phyloP scores from a whole-genome alignment of 1,140 invertebrate species.

The Dermatophagoides farinae region DNA sequence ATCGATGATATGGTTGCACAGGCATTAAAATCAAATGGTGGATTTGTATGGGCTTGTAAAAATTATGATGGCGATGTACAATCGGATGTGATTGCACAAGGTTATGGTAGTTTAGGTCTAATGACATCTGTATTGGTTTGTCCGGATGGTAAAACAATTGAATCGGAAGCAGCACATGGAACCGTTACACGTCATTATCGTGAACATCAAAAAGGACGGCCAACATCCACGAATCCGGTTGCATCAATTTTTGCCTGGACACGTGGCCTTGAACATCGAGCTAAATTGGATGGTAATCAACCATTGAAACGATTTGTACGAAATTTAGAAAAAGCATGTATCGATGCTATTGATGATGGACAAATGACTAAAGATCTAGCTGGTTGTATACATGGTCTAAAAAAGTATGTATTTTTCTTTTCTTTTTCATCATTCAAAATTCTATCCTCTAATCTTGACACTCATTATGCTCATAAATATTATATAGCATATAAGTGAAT shows the following conservation, averaged over 20 bases:
- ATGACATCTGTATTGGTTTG: conserved; percentile 83
- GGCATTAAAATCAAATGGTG: conserved; percentile 89
- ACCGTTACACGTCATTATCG: conserved; percentile 88
- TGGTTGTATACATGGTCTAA: conserved; percentile 74
- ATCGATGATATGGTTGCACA: conserved; percentile 99
- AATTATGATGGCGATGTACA: conserved; percentile 99
- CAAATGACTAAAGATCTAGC: conserved; percentile 96
- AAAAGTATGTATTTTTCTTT: conserved; percentile 1
- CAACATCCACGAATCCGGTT: conserved; percentile 87
- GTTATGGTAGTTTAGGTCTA: conserved; percentile 59
- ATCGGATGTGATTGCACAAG: conserved; percentile 89
- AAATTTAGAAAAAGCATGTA: conserved; percentile 65
- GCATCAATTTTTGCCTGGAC: conserved; percentile 98
- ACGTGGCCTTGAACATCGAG: conserved; percentile 66
- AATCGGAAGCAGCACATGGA: conserved; percentile 91
- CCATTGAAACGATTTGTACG: conserved; percentile 51
- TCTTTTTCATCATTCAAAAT: not conserved
- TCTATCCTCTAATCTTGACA: not conserved
- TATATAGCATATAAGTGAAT: not conserved
- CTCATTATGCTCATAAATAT: not conserved
- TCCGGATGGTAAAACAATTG: conserved; percentile 87
- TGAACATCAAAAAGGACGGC: conserved; percentile 60
- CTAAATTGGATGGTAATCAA: conserved; percentile 60
- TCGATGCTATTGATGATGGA: conserved; percentile 75
- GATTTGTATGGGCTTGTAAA: conserved; percentile 96